Evolutionary conservation across 2,797 vertebrate genomes (phyloP), one percentile per base, ranked within the genome.

Genomic region (Galagoides demidoff): DNA sequence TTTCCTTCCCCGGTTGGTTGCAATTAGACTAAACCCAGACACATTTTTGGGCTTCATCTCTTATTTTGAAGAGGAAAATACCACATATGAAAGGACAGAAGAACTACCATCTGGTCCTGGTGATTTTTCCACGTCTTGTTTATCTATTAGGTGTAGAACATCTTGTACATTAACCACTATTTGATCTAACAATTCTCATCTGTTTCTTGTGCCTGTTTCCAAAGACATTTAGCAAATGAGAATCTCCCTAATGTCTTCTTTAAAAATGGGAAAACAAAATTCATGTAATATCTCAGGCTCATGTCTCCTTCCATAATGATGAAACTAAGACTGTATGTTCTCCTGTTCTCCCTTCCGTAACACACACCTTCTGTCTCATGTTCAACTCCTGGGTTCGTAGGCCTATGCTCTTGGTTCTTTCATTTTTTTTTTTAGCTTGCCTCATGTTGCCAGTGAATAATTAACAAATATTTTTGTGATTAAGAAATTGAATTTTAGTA

Each of bases 151-250:
- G 77, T 96, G 89, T 95, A 29, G 87, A 97, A 96, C 95, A 96
- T 96, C 95, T 96, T 98, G 97, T 96, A 85, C 76, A 86, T 96
- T 96, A 95, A 91, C 89, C 57, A 92, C 57, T 84, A 90, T 94
- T 97, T 94, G 95, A 96, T 97, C 81, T 96, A 96, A 95, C 96
- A 92, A 96, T 90, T 97, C 91, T 98, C 93, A 52, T 93, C 94
- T 95, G 83, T 95, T 96, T 96, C 79, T 89, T 76, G 94, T 95
- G 85, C 45, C 73, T 55, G 37, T 82, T 97, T 94, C 93, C 77
- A 73, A 93, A 94, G 93, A 92, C 91, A 96, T 95, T 97, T 97
- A 95, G 89, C 77, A 97, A 96, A 95, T 94, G 89, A 96, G 31
- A 90, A 20, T 59, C 17, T 78, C 86, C 70, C 29, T 64, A 78